phyloP scores from a whole-genome alignment of 2,113 vertebrate genomes.

The Brachyhypopomus gauderio region DNA sequence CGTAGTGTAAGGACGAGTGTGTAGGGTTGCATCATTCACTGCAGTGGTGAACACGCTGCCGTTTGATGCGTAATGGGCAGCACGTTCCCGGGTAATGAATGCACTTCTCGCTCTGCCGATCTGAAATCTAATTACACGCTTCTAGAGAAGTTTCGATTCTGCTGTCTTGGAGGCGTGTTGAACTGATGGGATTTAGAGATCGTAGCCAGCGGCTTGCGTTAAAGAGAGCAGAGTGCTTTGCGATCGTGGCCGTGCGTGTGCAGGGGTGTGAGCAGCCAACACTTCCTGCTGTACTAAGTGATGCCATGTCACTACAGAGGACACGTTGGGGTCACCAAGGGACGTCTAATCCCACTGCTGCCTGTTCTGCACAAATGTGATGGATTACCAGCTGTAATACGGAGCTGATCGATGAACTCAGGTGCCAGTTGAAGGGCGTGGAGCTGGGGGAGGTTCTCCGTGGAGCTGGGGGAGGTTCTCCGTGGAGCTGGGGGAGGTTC shows the following conservation, averaged over 20 bases:
- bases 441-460: no score
- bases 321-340: slow-evolving; percentile 20
- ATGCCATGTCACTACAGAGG: no score
- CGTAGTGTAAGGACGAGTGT: no score
- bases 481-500: no score
- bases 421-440: no score
- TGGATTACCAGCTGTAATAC: no score
- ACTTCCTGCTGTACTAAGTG: not conserved
- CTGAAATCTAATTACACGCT: not conserved
- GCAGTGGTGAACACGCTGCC: no score
- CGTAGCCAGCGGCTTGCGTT: not conserved
- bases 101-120: not conserved
- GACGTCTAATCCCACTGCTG: not conserved
- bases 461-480: no score
- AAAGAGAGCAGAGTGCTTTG: slow-evolving; percentile 9
- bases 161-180: not conserved
- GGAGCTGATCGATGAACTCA: no score
- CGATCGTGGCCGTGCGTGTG: not conserved
- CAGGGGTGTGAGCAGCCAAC: not conserved
- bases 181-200: not conserved
- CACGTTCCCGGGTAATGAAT: not conserved
- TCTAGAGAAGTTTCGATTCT: not conserved
- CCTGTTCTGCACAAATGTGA: no score
- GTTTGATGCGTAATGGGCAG: not conserved
- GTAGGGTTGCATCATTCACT: no score